These are phyloP conservation scores for Tiphia femorata DNA, from an alignment of 2,888 invertebrate species.

Conservation along the genomic window DNA sequence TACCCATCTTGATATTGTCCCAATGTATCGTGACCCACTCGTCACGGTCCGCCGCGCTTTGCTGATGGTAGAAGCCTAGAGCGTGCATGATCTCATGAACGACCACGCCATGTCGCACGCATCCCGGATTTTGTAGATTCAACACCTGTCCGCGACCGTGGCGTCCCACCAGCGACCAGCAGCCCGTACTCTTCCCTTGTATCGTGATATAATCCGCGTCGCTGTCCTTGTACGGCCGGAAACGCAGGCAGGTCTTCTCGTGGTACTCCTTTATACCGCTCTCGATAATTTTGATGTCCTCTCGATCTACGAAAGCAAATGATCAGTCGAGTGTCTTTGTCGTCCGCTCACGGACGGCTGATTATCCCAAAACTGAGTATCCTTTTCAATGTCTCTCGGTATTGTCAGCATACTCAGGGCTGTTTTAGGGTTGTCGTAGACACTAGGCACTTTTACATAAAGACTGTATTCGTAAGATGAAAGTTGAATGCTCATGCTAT, in stretches of 20 bases:
- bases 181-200: conserved; percentile 72
- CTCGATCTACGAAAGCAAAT: conserved; percentile 59
- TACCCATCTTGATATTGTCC: conserved; percentile 78
- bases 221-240: conserved; percentile 72
- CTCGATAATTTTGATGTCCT: conserved; percentile 70
- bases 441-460: too few relatives aligned
- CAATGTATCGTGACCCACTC: conserved; percentile 80
- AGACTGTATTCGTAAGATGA: too few relatives aligned
- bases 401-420: too few relatives aligned
- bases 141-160: conserved; percentile 74
- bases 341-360: too few relatives aligned
- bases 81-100: conserved; percentile 84
- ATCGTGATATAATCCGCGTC: conserved; percentile 74
- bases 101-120: conserved; percentile 70
- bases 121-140: conserved; percentile 69
- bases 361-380: too few relatives aligned
- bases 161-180: conserved; percentile 78
- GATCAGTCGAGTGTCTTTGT: neutral
- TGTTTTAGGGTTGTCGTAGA: too few relatives aligned
- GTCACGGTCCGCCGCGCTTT: conserved; percentile 83
- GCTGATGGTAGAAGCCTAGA: conserved; percentile 87
- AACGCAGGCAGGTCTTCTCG: conserved; percentile 75
- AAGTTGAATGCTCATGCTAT: too few relatives aligned
- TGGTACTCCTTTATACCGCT: conserved; percentile 74
- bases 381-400: too few relatives aligned